Base-by-base conservation (phyloP, 2,888 invertebrate species). In the Apoderus coryli region DNA sequence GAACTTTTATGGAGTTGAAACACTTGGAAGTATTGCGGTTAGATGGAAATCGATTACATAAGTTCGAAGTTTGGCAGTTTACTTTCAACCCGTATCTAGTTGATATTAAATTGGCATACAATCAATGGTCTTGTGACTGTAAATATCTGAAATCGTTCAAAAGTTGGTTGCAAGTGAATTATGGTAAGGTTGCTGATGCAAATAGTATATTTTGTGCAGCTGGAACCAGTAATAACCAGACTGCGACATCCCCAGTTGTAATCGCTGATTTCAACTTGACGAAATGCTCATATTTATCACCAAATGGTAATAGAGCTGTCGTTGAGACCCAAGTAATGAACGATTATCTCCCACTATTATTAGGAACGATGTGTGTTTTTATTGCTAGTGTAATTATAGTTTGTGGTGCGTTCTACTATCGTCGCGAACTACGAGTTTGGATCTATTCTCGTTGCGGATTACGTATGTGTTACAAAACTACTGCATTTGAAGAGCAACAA, bases 51-150 rank as follows among this genome's bases (percentile, higher is more conserved):
- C 72, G 73, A 38, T 68, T 90, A 50, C 67, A 71, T 47, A 72
- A 74, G 39, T 88, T 86, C 52, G 76, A 82, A 44, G 78, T 88
- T 44, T 86, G 88, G 85, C 80, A 81, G 56, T 71, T 89, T 51
- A 67, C 73, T 36, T 60, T 71, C 47, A 86, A 86, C 61, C 81
- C 84, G 12, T 84, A 84, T 60, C 68, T 89, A 49, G 78, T 81
- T n/a, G 81, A 81, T 58, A 76, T 90, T 46, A 77, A 77, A 31
- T 64, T 90, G 40, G 71, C 78, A 33, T 75, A 75, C 46, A 90
- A 90, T 56, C 77, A 79, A 28, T 90, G 89, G 89, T 81, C 81
- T 40, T 90, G 90, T 59, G 85, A 86, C 53, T 92, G 90, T 60
- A 70, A 72, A 45, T 88, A 81, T 57, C 60, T 86, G 47, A 73